Conservation (phyloP, 2,113 vertebrate species). For the Oreochromis tanganicae region DNA sequence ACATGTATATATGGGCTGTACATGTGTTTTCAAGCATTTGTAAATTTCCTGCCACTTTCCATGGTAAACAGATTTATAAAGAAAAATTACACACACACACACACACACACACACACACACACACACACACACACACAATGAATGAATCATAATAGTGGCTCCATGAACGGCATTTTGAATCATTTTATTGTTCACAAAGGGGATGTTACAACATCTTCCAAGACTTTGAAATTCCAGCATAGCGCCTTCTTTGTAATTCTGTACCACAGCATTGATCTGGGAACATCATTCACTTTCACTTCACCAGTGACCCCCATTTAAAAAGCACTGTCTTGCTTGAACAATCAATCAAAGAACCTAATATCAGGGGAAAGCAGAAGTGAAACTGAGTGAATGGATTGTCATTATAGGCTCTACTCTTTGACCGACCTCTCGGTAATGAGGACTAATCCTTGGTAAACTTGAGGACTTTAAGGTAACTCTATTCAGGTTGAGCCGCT, state of each 20-base stretch:
- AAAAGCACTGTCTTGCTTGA: neutral
- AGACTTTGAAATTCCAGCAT: neutral
- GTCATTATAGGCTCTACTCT: neutral
- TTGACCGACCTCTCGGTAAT: neutral
- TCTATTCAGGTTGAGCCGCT: neutral
- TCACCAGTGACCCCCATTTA: neutral
- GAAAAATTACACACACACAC: neutral
- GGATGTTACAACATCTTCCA: slow-evolving; percentile 21
- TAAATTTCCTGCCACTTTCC: neutral
- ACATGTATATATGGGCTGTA: neutral
- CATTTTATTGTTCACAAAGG: slow-evolving; percentile 24
- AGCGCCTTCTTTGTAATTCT: neutral
- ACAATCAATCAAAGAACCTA: neutral
- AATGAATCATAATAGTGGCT: neutral
- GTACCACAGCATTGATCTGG: neutral
- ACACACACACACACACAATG: neutral
- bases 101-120: neutral
- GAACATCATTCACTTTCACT: neutral
- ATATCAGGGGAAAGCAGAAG: neutral
- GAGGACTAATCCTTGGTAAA: neutral
- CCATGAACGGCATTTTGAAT: neutral
- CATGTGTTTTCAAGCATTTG: neutral
- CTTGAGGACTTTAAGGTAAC: neutral
- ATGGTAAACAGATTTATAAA: slow-evolving; percentile 1
- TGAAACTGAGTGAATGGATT: neutral